Conservation (phyloP, 2,113 vertebrate genomes). For the Tyrannus savana region DNA sequence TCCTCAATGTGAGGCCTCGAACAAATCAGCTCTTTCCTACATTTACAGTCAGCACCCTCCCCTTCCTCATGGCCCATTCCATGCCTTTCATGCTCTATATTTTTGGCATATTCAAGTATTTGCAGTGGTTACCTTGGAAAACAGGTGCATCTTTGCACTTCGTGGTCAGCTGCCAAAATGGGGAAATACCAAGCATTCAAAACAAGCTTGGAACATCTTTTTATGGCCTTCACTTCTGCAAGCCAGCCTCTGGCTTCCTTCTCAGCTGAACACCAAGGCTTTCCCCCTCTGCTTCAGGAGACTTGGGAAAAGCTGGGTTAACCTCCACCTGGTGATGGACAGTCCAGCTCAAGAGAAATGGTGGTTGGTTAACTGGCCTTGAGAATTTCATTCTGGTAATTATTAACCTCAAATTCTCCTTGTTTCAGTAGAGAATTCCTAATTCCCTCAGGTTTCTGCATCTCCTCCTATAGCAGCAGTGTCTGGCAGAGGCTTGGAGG, state of each 20-base stretch:
- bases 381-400: neutral
- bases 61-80: rapidly evolving
- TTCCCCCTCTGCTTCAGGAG: neutral
- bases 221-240: neutral
- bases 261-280: neutral
- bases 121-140: neutral
- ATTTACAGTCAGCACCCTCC: neutral
- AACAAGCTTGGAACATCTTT: neutral
- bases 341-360: neutral
- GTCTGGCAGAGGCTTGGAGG: neutral
- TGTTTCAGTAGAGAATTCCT: neutral
- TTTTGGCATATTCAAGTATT: neutral
- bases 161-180: neutral
- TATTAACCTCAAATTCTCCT: neutral
- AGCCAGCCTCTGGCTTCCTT: neutral
- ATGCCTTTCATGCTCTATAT: neutral
- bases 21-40: neutral
- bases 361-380: neutral
- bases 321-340: neutral
- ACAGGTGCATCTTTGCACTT: neutral
- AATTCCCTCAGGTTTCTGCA: neutral
- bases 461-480: neutral
- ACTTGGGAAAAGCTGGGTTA: neutral
- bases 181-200: neutral
- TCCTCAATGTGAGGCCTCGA: neutral